These are phyloP conservation scores for Tryphoninae sp. DNA, from an alignment of 2,888 invertebrate species.

Conservation along the genomic window DNA sequence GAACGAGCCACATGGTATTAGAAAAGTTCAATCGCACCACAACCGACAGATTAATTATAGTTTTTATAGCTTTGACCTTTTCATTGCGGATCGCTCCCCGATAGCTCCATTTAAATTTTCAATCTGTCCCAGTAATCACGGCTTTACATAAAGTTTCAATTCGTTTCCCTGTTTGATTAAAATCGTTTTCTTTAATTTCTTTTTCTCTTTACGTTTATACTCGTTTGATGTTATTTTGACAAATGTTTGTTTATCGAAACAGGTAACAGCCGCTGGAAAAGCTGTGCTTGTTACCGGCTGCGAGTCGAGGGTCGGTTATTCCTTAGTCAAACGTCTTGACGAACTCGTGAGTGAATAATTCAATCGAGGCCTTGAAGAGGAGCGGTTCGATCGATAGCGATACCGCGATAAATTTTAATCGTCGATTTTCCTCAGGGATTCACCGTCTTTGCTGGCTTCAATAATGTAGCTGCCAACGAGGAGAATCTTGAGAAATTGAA, in stretches of 20 bases:
- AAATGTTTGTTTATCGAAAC: slow-evolving; percentile 44
- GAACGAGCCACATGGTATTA: slow-evolving; percentile 52
- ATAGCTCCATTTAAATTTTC: slow-evolving; percentile 4
- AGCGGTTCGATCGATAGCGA: slow-evolving; percentile 19
- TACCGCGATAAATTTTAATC: slow-evolving; percentile 36
- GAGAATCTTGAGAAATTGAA: slow-evolving; percentile 88
- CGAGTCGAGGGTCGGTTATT: slow-evolving; percentile 88
- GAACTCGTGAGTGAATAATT: slow-evolving; percentile 83
- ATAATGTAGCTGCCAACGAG: slow-evolving; percentile 85
- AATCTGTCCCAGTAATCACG: background rate
- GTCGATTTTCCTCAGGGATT: slow-evolving; percentile 84
- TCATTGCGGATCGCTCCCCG: background rate
- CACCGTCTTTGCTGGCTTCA: slow-evolving; percentile 94
- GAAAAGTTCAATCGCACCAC: slow-evolving; percentile 62
- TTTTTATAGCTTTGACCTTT: slow-evolving; percentile 59
- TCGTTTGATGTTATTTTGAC: background rate
- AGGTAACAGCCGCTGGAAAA: slow-evolving; percentile 92
- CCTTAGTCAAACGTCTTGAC: slow-evolving; percentile 90
- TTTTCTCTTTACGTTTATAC: background rate
- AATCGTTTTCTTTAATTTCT: background rate
- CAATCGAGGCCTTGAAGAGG: background rate
- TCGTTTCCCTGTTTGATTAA: background rate
- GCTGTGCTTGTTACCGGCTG: slow-evolving; percentile 93
- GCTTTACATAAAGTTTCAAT: background rate
- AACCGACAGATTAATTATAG: slow-evolving; percentile 45